Percentiles rank a stretch among this genome's conserved stretches.
These are phyloP conservation scores for Notodromas monacha DNA, from an alignment of 2,888 invertebrate genomes.

Conservation along the genomic window DNA sequence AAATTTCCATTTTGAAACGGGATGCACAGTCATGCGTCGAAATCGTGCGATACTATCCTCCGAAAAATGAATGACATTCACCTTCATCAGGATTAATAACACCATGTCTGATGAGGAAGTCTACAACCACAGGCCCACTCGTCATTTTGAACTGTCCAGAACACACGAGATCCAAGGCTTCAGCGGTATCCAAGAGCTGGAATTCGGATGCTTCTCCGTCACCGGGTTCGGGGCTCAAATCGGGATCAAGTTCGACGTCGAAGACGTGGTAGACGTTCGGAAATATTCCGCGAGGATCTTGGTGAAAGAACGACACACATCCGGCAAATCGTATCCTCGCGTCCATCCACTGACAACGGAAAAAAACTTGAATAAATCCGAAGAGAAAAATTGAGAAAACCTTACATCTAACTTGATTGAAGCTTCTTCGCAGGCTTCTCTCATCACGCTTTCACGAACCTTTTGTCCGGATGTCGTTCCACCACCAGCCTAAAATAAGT, in stretches of 20 bases:
- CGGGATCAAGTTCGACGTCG: constrained; percentile 58
- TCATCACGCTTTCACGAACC: constrained; percentile 55
- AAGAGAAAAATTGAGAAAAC: constrained; percentile 35
- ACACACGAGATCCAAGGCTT: constrained; percentile 34
- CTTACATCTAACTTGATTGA: constrained; percentile 47
- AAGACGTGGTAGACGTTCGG: constrained; percentile 81
- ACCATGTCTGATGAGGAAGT: constrained; percentile 69
- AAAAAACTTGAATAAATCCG: constrained; percentile 44
- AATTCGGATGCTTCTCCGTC: constrained; percentile 82
- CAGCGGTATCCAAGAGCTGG: constrained; percentile 33
- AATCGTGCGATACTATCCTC: too few relatives aligned
- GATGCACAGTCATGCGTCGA: too few relatives aligned
- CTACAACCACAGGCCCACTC: constrained; percentile 58
- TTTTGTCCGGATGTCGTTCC: constrained; percentile 62
- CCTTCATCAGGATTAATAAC: constrained; percentile 57
- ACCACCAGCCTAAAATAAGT: constrained; percentile 37
- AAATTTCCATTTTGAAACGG: too few relatives aligned
- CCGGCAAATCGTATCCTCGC: neutral
- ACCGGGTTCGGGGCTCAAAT: constrained; percentile 63
- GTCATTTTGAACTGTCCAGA: constrained; percentile 68
- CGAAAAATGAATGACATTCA: too few relatives aligned
- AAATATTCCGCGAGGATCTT: constrained; percentile 65
- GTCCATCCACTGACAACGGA: constrained; percentile 5
- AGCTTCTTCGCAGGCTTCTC: constrained; percentile 79
- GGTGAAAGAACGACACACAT: constrained; percentile 65